A percentile compares a stretch with the other conserved stretches of the same genome.
Conservation (phyloP, 1,140 invertebrate genomes). For the Zophobas morio region DNA sequence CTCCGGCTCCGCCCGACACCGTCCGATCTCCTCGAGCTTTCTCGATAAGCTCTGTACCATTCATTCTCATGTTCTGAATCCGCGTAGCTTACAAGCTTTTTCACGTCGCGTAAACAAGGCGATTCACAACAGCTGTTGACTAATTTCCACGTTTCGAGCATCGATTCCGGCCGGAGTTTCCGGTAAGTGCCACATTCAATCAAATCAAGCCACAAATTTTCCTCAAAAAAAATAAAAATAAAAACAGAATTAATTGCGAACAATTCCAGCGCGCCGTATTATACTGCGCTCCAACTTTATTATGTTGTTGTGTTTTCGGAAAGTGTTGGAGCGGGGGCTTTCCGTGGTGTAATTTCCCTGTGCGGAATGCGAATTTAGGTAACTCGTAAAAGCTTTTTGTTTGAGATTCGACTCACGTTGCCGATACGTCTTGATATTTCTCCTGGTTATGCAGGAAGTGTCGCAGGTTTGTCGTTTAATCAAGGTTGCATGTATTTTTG, state of each 20-base stretch:
- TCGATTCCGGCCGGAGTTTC: neutral
- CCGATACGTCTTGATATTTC: constrained; percentile 21
- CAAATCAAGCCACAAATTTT: neutral
- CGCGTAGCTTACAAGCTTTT: constrained; percentile 29
- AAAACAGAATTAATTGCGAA: neutral
- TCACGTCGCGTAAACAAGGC: constrained; percentile 28
- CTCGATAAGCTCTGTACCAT: constrained; percentile 25
- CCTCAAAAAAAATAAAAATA: neutral
- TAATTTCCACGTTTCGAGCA: constrained; percentile 6
- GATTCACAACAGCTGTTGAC: constrained; percentile 27
- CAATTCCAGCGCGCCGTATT: too few relatives aligned
- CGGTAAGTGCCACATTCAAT: constrained; percentile 6
- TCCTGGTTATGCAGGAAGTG: neutral
- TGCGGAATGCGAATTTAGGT: neutral
- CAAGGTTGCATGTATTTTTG: too few relatives aligned
- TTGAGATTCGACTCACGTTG: constrained; percentile 23
- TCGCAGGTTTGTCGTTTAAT: neutral
- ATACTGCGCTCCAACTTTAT: neutral
- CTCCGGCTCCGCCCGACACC: constrained; percentile 1
- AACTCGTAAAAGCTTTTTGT: constrained; percentile 4
- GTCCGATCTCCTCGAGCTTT: constrained; percentile 30
- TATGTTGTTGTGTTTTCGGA: neutral
- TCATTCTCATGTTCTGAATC: constrained; percentile 35
- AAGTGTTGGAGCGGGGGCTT: neutral
- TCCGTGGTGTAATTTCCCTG: neutral